Conservation (phyloP, 1,140 invertebrate species). For the Metopolophium dirhodum region DNA sequence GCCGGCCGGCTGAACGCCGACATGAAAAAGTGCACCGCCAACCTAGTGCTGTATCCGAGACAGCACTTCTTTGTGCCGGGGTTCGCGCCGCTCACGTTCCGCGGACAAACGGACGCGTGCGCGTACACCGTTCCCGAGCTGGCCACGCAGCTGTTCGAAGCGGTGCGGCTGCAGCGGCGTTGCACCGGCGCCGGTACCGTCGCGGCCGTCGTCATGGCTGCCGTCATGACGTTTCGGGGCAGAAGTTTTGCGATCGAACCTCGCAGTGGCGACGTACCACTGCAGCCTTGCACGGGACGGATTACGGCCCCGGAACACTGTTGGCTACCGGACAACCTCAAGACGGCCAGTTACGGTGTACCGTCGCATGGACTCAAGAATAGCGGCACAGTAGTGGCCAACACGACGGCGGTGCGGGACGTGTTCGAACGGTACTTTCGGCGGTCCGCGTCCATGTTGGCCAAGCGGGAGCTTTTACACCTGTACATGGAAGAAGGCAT, state of each 20-base stretch:
- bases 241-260: neutral
- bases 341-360: conserved; percentile 17
- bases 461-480: neutral
- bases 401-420: conserved; percentile 24
- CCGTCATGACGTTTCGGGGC: conserved; percentile 42
- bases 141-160: neutral
- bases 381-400: conserved; percentile 42
- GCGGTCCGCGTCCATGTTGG: neutral
- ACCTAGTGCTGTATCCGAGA: conserved; percentile 67
- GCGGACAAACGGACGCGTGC: conserved; percentile 67
- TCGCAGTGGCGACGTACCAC: too few species aligned
- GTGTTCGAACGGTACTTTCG: neutral
- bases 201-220: neutral
- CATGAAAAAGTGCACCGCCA: conserved; percentile 73
- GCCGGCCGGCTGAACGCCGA: conserved; percentile 75
- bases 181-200: neutral
- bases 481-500: neutral
- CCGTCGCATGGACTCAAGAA: conserved; percentile 4
- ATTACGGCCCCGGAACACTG: neutral
- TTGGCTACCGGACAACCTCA: conserved; percentile 46
- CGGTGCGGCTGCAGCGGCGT: neutral
- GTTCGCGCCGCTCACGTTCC: conserved; percentile 71
- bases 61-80: conserved; percentile 68
- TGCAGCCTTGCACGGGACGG: neutral
- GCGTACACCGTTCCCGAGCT: neutral